Evolutionary conservation across 53 echinoderm and acorn worm species (phyloP).

Genomic region (Antedon mediterranea): DNA sequence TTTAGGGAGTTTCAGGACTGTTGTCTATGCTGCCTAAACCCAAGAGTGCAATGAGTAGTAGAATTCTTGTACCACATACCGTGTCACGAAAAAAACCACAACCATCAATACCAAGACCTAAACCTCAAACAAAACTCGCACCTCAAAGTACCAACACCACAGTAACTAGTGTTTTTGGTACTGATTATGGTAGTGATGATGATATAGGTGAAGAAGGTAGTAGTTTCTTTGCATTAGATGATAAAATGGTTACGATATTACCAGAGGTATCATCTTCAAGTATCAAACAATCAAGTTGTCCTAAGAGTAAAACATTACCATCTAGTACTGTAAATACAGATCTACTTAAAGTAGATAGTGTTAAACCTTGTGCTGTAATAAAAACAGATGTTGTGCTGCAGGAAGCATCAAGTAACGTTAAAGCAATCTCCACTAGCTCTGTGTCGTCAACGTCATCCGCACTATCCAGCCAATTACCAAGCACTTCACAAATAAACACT

Average conservation of each 20-base stretch:
- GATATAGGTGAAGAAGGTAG: background rate
- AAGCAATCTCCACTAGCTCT: too few species aligned
- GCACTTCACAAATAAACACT: too few species aligned
- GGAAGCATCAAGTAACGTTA: too few species aligned
- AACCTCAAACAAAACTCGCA: constrained; percentile 7
- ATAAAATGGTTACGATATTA: background rate
- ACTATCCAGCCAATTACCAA: background rate
- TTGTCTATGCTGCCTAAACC: constrained; percentile 77
- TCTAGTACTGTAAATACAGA: too few species aligned
- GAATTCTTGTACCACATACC: constrained; percentile 72
- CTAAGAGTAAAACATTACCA: too few species aligned
- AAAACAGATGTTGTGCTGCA: too few species aligned
- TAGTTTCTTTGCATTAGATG: constrained; percentile 25
- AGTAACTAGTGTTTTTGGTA: background rate
- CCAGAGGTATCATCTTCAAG: background rate
- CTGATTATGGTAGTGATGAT: constrained; percentile 22
- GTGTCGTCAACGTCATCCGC: background rate
- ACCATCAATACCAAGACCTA: background rate
- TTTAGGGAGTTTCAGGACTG: constrained; percentile 34
- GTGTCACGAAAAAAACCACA: constrained; percentile 49
- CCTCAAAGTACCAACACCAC: constrained; percentile 5
- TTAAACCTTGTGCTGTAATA: too few species aligned
- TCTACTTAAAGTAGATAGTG: too few species aligned
- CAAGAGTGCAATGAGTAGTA: constrained; percentile 41
- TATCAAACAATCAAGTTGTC: too few species aligned